Conservation (phyloP, 2,888 invertebrate genomes). For the Pinctada fucata region DNA sequence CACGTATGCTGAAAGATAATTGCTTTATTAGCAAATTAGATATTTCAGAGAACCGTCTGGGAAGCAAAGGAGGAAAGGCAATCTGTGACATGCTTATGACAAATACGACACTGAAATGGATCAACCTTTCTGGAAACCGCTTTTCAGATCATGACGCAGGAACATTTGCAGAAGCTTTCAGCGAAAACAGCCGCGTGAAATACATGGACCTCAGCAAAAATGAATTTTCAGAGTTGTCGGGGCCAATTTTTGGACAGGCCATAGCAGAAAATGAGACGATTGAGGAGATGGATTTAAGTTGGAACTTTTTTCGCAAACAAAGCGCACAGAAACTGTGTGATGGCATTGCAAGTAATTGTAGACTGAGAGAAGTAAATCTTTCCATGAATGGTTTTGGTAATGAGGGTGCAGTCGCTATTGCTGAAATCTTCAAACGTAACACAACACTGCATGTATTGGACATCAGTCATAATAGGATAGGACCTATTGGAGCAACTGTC, state of each 20-base stretch:
- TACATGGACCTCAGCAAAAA: constrained; percentile 79
- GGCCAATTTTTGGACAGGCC: constrained; percentile 72
- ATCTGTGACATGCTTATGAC: constrained; percentile 60
- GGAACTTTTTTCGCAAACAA: constrained; percentile 60
- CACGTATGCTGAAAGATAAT: constrained; percentile 70
- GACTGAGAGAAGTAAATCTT: constrained; percentile 69
- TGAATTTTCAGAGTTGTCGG: constrained; percentile 77
- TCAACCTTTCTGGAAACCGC: constrained; percentile 62
- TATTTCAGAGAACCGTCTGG: constrained; percentile 62
- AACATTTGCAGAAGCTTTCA: constrained; percentile 47
- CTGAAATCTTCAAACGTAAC: constrained; percentile 65
- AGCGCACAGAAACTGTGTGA: constrained; percentile 54
- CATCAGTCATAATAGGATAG: constrained; percentile 63
- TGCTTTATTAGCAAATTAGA: constrained; percentile 64
- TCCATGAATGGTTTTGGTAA: constrained; percentile 80
- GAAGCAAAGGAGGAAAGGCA: constrained; percentile 52
- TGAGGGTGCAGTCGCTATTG: constrained; percentile 63
- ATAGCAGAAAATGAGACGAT: constrained; percentile 76
- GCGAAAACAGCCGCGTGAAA: constrained; percentile 59
- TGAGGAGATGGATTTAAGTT: constrained; percentile 77
- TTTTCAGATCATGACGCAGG: constrained; percentile 46
- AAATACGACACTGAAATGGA: constrained; percentile 59
- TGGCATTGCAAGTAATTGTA: constrained; percentile 54
- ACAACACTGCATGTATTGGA: constrained; percentile 68
- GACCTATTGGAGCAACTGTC: constrained; percentile 51